phyloP scores from a whole-genome alignment of 2,888 invertebrate genomes.

The Leptura quadrifasciata region DNA sequence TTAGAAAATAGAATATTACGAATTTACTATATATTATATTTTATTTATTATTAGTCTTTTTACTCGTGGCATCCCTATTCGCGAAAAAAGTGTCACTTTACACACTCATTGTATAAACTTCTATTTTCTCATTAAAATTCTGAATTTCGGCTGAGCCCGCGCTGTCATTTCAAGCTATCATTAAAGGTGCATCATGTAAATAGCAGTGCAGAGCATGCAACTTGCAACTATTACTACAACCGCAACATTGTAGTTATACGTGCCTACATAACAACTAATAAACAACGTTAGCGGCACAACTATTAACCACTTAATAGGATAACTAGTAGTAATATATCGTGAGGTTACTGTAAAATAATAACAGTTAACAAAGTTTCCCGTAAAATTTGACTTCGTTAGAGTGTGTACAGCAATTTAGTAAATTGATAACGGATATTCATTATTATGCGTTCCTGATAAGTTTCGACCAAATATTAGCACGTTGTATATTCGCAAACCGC shows the following conservation, averaged over 20 bases:
- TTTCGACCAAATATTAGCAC: conserved; percentile 23
- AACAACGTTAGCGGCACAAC: conserved; percentile 2
- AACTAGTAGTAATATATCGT: conserved; percentile 9
- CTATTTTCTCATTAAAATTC: too few species aligned
- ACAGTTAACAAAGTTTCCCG: conserved; percentile 8
- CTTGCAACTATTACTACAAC: neutral
- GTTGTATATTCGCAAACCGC: conserved; percentile 14
- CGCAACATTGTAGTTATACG: conserved; percentile 9
- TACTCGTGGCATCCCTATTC: too few species aligned
- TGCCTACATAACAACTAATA: conserved; percentile 10
- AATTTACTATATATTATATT: too few species aligned
- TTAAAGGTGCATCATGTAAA: neutral
- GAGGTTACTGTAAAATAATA: neutral
- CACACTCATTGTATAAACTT: too few species aligned
- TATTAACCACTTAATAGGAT: conserved; percentile 1
- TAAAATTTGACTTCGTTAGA: conserved; percentile 3
- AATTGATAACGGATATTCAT: conserved; percentile 17
- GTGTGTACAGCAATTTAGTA: neutral
- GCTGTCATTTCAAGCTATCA: too few species aligned
- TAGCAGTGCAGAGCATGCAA: neutral
- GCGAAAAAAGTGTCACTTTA: too few species aligned
- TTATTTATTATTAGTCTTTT: too few species aligned
- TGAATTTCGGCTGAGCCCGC: too few species aligned
- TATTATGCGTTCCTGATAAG: conserved; percentile 13
- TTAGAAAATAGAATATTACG: too few species aligned